Evolutionary conservation across 2,797 vertebrate genomes (phyloP).

Genomic region (Anableps anableps): DNA sequence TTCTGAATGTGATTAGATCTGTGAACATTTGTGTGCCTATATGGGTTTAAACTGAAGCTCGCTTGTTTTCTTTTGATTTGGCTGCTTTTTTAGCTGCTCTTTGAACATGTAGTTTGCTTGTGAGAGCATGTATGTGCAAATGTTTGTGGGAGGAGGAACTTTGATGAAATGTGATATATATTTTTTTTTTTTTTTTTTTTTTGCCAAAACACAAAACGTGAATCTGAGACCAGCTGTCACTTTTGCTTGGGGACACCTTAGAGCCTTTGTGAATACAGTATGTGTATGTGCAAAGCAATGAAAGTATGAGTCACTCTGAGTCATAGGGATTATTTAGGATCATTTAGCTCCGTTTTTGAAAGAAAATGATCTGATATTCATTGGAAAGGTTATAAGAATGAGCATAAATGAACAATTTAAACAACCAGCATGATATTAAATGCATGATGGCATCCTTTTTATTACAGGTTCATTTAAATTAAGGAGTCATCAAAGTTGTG

Average conservation of each 20-base stretch:
- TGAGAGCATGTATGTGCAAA: constrained; percentile 14
- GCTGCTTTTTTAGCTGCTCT: neutral
- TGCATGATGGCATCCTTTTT: neutral
- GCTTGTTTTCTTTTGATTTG: constrained; percentile 14
- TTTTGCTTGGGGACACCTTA: constrained; percentile 58
- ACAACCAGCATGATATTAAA: neutral
- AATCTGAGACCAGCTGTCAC: constrained; percentile 58
- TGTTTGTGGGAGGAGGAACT: constrained; percentile 54
- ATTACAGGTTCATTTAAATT: neutral
- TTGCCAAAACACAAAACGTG: constrained; percentile 51
- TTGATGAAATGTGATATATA: constrained; percentile 71
- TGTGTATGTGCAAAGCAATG: constrained; percentile 30
- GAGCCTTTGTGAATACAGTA: constrained; percentile 42
- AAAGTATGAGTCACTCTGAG: constrained; percentile 66
- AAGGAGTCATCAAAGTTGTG: too few species aligned
- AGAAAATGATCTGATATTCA: constrained; percentile 6
- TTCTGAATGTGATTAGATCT: neutral
- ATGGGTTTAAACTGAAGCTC: constrained; percentile 17
- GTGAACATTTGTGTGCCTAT: neutral
- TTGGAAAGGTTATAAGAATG: neutral
- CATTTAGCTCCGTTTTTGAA: constrained; percentile 46
- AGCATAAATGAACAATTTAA: neutral
- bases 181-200: too few species aligned
- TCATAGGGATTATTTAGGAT: constrained; percentile 46
- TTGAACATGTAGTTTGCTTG: constrained; percentile 20